These are phyloP conservation scores for Pterocles orientalis DNA, from an alignment of 2,113 vertebrate genomes.

Conservation along the genomic window DNA sequence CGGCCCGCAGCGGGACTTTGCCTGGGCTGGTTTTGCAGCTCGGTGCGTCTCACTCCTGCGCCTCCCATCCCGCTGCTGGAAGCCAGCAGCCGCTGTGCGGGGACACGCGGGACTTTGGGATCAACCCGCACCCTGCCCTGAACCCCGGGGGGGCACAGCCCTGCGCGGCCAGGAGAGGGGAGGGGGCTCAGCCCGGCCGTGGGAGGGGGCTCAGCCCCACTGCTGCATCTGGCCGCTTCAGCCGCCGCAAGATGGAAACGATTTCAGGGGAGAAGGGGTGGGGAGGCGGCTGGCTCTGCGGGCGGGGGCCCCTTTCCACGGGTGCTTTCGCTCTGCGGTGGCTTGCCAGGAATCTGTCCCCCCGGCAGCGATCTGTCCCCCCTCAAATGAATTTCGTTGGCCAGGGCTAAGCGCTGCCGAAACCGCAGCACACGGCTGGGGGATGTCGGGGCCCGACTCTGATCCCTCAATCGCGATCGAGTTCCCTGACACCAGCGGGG, in stretches of 20 bases:
- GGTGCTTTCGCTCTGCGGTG: neutral
- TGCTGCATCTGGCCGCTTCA: rapidly evolving
- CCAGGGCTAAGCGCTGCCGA: neutral
- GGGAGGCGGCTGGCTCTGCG: neutral
- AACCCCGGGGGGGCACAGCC: neutral
- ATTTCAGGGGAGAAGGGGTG: neutral
- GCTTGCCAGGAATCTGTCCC: rapidly evolving
- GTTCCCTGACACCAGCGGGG: neutral
- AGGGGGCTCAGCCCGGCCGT: neutral
- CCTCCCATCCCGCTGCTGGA: neutral
- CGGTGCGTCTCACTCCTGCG: neutral
- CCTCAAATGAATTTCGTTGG: neutral
- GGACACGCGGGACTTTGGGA: neutral
- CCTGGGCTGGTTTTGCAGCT: neutral
- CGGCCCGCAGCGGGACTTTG: neutral
- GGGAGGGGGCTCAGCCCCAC: neutral
- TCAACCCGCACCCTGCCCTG: neutral
- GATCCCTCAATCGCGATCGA: neutral
- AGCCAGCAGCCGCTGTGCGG: neutral
- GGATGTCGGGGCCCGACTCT: neutral
- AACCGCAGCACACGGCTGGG: neutral
- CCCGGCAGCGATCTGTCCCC: neutral
- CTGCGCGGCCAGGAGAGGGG: neutral
- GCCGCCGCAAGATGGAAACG: neutral
- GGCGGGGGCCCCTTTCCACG: neutral